phyloP scores from a whole-genome alignment of 2,113 vertebrate species.

The Apistogramma diplotaenia region DNA sequence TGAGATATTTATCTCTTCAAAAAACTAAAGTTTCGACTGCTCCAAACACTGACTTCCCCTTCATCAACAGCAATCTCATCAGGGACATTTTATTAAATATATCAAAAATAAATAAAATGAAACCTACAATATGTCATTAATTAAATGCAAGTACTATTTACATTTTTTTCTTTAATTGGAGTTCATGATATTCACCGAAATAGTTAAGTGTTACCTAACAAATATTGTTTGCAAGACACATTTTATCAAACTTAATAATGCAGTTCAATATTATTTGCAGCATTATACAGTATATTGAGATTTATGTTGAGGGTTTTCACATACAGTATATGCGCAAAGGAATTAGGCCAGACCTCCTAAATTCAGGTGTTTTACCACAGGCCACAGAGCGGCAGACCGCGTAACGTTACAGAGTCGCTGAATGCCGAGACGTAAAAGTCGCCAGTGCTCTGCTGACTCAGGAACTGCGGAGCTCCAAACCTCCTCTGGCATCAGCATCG shows the following conservation, averaged over 20 bases:
- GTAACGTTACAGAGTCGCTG: not conserved
- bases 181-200: not conserved
- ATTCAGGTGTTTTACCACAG: not conserved
- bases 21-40: not conserved
- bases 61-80: not conserved
- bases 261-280: not conserved
- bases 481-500: not conserved
- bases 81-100: not conserved
- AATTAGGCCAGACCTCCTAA: not conserved
- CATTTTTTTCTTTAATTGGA: not conserved
- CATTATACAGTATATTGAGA: not conserved
- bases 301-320: not conserved
- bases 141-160: not conserved
- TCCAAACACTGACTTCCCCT: not conserved
- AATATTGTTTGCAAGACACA: not conserved
- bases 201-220: not conserved
- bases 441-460: not conserved
- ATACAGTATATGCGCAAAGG: not conserved
- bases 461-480: not conserved
- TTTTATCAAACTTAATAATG: not conserved
- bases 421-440: not conserved
- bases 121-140: not conserved
- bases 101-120: not conserved
- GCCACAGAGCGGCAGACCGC: not conserved
- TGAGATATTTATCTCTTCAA: conserved; percentile 25